A percentile compares a stretch with the other conserved stretches of the same genome.
Evolutionary conservation across 2,888 invertebrate genomes (phyloP).

Genomic region (Hyles lineata): DNA sequence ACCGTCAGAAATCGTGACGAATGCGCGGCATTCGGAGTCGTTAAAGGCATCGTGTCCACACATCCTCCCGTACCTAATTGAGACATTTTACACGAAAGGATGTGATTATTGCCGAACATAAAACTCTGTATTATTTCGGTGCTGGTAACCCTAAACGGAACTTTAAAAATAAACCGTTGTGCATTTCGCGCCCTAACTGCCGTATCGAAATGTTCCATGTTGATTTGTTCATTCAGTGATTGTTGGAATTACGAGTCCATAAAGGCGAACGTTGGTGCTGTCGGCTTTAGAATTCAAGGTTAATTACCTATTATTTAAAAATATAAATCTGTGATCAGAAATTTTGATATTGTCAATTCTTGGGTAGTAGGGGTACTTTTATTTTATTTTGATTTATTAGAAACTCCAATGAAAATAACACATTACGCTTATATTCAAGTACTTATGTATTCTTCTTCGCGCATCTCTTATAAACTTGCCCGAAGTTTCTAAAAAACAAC

Average conservation of each 20-base stretch:
- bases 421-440: no score
- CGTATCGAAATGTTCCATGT: conserved; percentile 18
- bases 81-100: conserved; percentile 81
- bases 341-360: background rate
- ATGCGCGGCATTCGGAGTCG: conserved; percentile 63
- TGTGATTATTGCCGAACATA: conserved; percentile 81
- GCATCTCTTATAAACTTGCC: no score
- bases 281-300: background rate
- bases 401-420: no score
- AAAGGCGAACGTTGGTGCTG: background rate
- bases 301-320: background rate
- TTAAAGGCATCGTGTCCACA: conserved; percentile 74
- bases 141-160: conserved; percentile 56
- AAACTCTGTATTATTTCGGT: conserved; percentile 73
- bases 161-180: conserved; percentile 59
- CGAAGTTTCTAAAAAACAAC: no score
- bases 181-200: conserved; percentile 27
- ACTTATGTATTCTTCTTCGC: no score
- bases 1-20: conserved; percentile 7
- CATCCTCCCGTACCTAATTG: conserved; percentile 81
- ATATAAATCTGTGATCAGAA: background rate
- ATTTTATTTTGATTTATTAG: no score
- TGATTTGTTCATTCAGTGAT: conserved; percentile 24
- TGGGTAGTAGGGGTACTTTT: background rate
- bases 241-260: conserved; percentile 1